Base-by-base conservation (phyloP, 1,140 invertebrate genomes). In the Drosophila orena region DNA sequence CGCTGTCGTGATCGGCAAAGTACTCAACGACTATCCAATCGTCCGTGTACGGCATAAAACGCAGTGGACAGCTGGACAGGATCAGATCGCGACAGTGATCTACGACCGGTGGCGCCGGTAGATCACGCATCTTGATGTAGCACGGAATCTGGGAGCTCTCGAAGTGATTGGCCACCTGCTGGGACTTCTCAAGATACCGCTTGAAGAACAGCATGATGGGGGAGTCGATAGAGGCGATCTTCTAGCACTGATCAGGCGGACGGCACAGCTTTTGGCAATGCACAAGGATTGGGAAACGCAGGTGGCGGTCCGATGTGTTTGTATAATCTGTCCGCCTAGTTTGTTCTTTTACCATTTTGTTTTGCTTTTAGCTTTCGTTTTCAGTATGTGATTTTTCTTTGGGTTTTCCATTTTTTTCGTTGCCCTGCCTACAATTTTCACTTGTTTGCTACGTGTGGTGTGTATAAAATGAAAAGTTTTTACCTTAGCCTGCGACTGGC, bases 381-480 rank as follows among this genome's bases (percentile, higher is more conserved):
- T 53, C 30, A 47, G 22, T 56, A 30, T 56, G 12, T n/a, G 22
- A 30, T 56, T 53, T 66, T 74, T 43, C 46, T 55, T 46, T 42
- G 3, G 55, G 43, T 56, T 58, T 58, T 61, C 49, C 15, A 27
- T 44, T 74, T 49, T 55, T 66, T 76, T 81, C 34, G 43, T 83
- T 81, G 79, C 79, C 81, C 79, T 81, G 59, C 72, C 59, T 72
- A 77, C 54, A 81, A 54, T 76, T 75, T 75, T 83, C 55, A 60
- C 65, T 83, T 77, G 58, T 66, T 76, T 81, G 49, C 62, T 75
- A 60, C 59, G 38, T 68, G 69, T 57, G 42, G 58, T 70, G 38
- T 55, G 56, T 78, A 77, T 75, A 92, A 91, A 91, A 90, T 92
- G 90, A 88, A 92, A 92, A 80, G 91, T 90, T 92, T 92, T 92